A percentile compares a stretch with the other conserved stretches of the same genome.
Conservation (phyloP, 2,888 invertebrate species). For the Corbicula japonica region DNA sequence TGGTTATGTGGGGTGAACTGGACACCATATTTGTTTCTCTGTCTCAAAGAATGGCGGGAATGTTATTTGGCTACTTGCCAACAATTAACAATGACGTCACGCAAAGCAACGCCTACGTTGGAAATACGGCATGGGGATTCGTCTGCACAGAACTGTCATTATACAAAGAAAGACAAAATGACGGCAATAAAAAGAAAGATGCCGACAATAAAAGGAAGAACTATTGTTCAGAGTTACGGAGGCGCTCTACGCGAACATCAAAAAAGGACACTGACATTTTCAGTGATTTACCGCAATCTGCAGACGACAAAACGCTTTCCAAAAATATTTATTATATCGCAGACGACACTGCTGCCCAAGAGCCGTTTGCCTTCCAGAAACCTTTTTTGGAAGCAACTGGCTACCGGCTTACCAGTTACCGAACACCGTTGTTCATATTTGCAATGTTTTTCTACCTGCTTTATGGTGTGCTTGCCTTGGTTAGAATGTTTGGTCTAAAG, state of each 20-base stretch:
- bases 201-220: background rate
- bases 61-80: conserved; percentile 87
- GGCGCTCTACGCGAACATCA: conserved; percentile 4
- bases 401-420: conserved; percentile 11
- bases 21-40: conserved; percentile 88
- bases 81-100: conserved; percentile 87
- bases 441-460: conserved; percentile 6
- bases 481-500: conserved; percentile 38
- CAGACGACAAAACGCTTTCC: background rate
- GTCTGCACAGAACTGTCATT: conserved; percentile 88
- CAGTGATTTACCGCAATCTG: background rate
- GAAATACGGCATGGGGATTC: conserved; percentile 90
- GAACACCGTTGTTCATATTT: conserved; percentile 19
- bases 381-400: conserved; percentile 34
- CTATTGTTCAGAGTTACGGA: conserved; percentile 24
- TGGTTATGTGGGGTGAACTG: conserved; percentile 89
- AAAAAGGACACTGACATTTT: background rate
- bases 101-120: conserved; percentile 87
- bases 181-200: background rate
- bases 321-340: conserved; percentile 24
- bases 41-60: conserved; percentile 87
- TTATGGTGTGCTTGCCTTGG: conserved; percentile 12
- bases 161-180: conserved; percentile 5
- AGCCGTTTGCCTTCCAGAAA: conserved; percentile 33
- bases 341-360: conserved; percentile 41